Conservation (phyloP, 2,888 invertebrate genomes). For the Philereme transversata region DNA sequence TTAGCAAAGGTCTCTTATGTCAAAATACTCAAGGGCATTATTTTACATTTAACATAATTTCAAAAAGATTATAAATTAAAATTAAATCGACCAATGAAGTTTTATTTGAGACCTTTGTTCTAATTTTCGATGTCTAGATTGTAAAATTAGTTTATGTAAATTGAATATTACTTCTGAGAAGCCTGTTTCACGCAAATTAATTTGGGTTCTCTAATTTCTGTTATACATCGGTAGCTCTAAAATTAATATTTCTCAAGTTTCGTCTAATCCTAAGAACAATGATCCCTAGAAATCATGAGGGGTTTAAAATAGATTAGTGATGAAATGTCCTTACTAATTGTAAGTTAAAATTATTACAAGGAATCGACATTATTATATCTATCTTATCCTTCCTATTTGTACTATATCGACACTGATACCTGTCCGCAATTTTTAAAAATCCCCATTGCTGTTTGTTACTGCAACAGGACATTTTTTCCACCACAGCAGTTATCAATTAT, state of each 20-base stretch:
- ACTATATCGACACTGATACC: no score
- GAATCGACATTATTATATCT: no score
- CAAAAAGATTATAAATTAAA: background rate
- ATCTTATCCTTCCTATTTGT: no score
- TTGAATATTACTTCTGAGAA: slow-evolving; percentile 5
- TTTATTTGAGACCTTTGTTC: background rate
- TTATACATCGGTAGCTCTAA: background rate
- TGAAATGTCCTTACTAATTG: background rate
- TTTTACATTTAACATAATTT: no score
- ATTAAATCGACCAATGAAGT: background rate
- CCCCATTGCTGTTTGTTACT: no score
- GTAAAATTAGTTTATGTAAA: slow-evolving; percentile 1
- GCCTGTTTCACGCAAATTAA: slow-evolving; percentile 1
- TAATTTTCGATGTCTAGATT: background rate
- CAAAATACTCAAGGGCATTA: no score
- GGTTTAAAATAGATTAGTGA: background rate
- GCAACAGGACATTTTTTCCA: no score
- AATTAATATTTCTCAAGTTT: background rate
- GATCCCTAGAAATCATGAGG: no score
- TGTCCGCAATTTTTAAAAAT: no score
- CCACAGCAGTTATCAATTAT: no score
- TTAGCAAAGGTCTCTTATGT: no score
- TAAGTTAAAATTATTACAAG: no score
- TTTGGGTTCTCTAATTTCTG: background rate
- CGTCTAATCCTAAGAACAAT: background rate